These are phyloP conservation scores for Acanthopagrus latus DNA, from an alignment of 2,797 vertebrate genomes.

Conservation along the genomic window DNA sequence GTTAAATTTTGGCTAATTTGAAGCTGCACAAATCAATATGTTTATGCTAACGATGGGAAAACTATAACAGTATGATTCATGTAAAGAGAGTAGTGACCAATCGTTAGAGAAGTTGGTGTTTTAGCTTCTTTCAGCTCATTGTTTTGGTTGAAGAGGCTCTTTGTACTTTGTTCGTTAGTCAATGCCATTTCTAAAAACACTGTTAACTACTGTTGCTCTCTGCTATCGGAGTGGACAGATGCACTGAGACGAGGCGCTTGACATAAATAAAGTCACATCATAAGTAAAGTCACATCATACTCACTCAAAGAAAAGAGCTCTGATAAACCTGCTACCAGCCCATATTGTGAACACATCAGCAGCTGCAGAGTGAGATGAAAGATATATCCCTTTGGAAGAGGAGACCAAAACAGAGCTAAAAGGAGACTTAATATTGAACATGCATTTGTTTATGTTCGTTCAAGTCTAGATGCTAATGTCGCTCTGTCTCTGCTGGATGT, in stretches of 20 bases:
- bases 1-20: not conserved
- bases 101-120: not conserved
- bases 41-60: not conserved
- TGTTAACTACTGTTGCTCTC: too few relatives aligned
- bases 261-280: too few relatives aligned
- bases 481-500: not conserved
- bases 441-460: too few relatives aligned
- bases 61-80: not conserved
- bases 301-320: too few relatives aligned
- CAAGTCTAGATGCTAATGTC: not conserved
- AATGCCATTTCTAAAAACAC: too few relatives aligned
- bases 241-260: too few relatives aligned
- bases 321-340: too few relatives aligned
- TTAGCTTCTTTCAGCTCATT: constrained; percentile 1
- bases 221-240: too few relatives aligned
- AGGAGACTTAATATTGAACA: not conserved
- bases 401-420: constrained; percentile 8
- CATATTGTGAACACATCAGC: not conserved
- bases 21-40: not conserved
- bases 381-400: not conserved
- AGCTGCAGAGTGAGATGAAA: not conserved
- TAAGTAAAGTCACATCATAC: too few relatives aligned
- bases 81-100: too few relatives aligned
- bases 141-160: not conserved
- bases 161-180: too few relatives aligned